Conservation (phyloP, 2,113 vertebrate genomes). For the Malurus cyaneus region DNA sequence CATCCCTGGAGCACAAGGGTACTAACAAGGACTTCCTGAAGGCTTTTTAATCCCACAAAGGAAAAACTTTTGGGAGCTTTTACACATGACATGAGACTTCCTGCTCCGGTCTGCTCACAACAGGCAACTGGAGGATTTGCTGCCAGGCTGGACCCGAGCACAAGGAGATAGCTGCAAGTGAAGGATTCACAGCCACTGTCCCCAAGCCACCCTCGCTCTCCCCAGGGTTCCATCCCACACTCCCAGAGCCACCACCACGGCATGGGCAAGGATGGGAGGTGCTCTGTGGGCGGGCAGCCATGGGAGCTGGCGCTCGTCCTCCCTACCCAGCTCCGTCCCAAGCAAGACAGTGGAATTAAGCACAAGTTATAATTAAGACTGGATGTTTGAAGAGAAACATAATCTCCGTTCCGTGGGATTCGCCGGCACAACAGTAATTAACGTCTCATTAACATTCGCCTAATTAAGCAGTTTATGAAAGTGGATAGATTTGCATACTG, state of each 20-base stretch:
- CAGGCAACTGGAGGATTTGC: fast-evolving
- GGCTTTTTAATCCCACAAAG: neutral
- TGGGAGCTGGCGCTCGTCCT: neutral
- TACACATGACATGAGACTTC: neutral
- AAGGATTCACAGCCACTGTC: neutral
- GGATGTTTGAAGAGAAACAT: conserved; percentile 83
- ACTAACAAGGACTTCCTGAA: fast-evolving
- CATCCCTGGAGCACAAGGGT: neutral
- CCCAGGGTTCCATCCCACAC: fast-evolving
- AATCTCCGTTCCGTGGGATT: conserved; percentile 79
- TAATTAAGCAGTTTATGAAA: conserved; percentile 85
- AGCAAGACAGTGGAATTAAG: conserved; percentile 68
- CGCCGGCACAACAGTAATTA: conserved; percentile 82
- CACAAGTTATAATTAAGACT: conserved; percentile 80
- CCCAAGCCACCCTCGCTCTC: neutral
- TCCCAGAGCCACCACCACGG: neutral
- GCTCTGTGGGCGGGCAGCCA: neutral
- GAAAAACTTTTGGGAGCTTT: neutral
- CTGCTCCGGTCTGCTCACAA: neutral
- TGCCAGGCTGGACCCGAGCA: fast-evolving
- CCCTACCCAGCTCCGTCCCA: neutral
- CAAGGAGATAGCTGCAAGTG: neutral
- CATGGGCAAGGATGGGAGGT: neutral
- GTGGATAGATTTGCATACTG: conserved; percentile 73
- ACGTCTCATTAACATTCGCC: conserved; percentile 84